phyloP scores from a whole-genome alignment of 2,797 vertebrate species.

The Orestias chungarensis region DNA sequence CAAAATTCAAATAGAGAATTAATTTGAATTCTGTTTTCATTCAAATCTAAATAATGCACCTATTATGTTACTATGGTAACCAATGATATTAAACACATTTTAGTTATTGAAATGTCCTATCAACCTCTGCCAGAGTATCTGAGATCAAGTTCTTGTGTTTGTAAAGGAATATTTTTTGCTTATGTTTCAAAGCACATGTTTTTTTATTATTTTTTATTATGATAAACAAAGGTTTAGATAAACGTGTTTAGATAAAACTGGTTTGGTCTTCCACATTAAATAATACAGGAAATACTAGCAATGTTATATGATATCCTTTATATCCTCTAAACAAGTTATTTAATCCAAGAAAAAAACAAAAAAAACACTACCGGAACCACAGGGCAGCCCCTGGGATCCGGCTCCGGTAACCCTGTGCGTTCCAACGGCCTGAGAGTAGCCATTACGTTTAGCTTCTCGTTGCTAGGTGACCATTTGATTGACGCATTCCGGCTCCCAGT shows the following conservation, averaged over 20 bases:
- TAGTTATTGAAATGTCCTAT: neutral
- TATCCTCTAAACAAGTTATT: too few relatives aligned
- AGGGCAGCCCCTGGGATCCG: neutral
- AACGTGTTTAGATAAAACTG: too few relatives aligned
- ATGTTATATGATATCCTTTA: neutral
- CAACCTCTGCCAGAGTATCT: neutral
- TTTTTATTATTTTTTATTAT: neutral
- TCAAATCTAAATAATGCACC: neutral
- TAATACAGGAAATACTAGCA: neutral
- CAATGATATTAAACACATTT: too few relatives aligned
- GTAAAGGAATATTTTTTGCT: neutral
- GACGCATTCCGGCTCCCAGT: neutral
- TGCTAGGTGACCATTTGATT: slow-evolving; percentile 66
- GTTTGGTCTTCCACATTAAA: neutral
- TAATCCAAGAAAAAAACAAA: too few relatives aligned
- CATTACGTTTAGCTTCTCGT: slow-evolving; percentile 26
- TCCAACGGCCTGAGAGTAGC: neutral
- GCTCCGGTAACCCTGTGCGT: neutral
- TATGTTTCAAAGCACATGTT: neutral
- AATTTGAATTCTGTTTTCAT: too few relatives aligned
- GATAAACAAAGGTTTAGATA: neutral
- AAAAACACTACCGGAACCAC: too few relatives aligned
- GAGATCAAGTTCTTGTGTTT: neutral
- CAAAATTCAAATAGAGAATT: too few relatives aligned
- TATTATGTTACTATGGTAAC: neutral